phyloP scores from a whole-genome alignment of 2,888 invertebrate genomes.

The Dyspetes luteomarginatus region DNA sequence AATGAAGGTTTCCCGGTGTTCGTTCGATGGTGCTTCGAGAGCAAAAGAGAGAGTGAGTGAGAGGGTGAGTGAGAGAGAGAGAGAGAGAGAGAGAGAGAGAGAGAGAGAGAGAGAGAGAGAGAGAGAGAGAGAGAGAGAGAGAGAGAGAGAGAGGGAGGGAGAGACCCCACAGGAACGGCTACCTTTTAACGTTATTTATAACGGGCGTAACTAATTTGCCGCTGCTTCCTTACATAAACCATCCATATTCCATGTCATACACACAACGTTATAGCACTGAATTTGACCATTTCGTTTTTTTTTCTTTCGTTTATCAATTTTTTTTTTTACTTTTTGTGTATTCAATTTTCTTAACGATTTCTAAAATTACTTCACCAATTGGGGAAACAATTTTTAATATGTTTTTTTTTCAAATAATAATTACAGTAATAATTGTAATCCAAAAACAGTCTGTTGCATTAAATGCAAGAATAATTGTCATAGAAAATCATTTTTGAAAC shows the following conservation, averaged over 20 bases:
- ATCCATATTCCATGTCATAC: slow-evolving; percentile 18
- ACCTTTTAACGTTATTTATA: slow-evolving; percentile 75
- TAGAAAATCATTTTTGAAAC: too few relatives aligned
- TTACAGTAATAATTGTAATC: too few relatives aligned
- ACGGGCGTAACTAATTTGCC: slow-evolving; percentile 71
- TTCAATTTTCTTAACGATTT: too few relatives aligned
- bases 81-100: slow-evolving; percentile 43
- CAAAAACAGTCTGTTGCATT: too few relatives aligned
- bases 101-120: slow-evolving; percentile 40
- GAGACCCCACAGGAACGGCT: slow-evolving; percentile 57
- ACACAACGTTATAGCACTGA: not conserved
- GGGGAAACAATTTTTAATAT: too few relatives aligned
- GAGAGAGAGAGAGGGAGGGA: slow-evolving; percentile 42
- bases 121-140: slow-evolving; percentile 34
- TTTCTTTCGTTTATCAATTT: slow-evolving; percentile 12
- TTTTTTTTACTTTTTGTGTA: not conserved
- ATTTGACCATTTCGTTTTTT: not conserved
- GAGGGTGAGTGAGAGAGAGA: slow-evolving; percentile 24
- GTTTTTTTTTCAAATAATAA: too few relatives aligned
- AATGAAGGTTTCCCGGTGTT: slow-evolving; percentile 50
- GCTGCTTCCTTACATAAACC: slow-evolving; percentile 58
- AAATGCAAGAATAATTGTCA: too few relatives aligned
- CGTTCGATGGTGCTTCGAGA: slow-evolving; percentile 4
- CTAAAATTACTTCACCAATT: too few relatives aligned
- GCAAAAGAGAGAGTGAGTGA: not conserved